Percentiles rank a stretch among this genome's conserved stretches.
phyloP scores from a whole-genome alignment of 2,888 invertebrate species.

The Oscheius sp. region DNA sequence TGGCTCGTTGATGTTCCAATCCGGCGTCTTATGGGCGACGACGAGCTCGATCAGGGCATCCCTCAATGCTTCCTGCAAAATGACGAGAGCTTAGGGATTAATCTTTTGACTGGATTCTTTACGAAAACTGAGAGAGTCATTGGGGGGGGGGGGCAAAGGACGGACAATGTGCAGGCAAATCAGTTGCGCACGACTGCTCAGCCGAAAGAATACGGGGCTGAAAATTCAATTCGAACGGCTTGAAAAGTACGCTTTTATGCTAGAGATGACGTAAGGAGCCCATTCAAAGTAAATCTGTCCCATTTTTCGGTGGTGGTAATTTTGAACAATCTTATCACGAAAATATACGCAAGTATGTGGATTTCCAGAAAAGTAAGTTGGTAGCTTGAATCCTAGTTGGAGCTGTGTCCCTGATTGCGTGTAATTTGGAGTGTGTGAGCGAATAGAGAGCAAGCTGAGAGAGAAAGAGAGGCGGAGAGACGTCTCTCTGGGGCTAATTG shows the following conservation, averaged over 20 bases:
- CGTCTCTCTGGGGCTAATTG: constrained; percentile 14
- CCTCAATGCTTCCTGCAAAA: constrained; percentile 49
- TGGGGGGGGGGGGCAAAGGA: not conserved
- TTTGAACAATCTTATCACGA: no score
- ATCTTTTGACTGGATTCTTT: not conserved
- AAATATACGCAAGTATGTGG: no score
- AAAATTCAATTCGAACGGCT: no score
- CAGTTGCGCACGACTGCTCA: not conserved
- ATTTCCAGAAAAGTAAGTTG: not conserved
- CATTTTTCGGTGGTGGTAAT: no score
- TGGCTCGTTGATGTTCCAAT: constrained; percentile 49
- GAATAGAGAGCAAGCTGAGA: not conserved
- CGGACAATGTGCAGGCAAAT: constrained; percentile 1
- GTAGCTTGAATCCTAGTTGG: not conserved
- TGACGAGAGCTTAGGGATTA: not conserved
- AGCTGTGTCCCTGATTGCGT: constrained; percentile 1
- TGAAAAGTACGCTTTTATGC: no score
- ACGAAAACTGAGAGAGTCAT: not conserved
- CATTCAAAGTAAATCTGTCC: no score
- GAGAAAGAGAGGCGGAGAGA: not conserved
- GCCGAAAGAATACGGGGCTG: no score
- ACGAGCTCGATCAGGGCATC: constrained; percentile 54
- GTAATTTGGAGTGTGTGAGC: constrained; percentile 15
- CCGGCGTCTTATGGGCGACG: constrained; percentile 47
- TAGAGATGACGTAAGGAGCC: no score